Evolutionary conservation across 2,888 invertebrate genomes (phyloP), one percentile per base, ranked within the genome.

Genomic region (Phyllotreta striolata): DNA sequence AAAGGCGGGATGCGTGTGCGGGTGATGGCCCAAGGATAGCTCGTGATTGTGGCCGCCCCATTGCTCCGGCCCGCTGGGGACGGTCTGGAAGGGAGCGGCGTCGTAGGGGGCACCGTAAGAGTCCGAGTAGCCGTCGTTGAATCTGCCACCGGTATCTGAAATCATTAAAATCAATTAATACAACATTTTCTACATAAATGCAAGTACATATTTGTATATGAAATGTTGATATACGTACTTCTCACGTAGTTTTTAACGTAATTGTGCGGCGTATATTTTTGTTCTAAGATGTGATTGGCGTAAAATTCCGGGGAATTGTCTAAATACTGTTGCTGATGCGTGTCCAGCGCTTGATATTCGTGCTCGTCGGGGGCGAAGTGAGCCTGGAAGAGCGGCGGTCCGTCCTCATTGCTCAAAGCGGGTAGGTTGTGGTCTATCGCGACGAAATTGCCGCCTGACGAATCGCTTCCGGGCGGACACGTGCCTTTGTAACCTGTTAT

Each of bases 281-380:
- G 87, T 78, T 81, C 81, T 64, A 80, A 66, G 61, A 84, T 79
- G 70, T 81, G 83, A 71, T 81, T 83, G 73, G 89, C 86, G 80
- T 92, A 92, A 82, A 92, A 91, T 81, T 92, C 89, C 3, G 88
- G 86, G 51, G 88, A 90, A 82, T 83, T 89, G 80, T 88, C 92
- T 82, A 88, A 88, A 55, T 86, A 84, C 67, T 87, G 85, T 66
- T 85, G 85, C 67, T 85, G 84, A 60, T 81, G 82, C 62, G 82
- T 81, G 62, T 85, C 83, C 65, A 85, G 75, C 59, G 84, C 82
- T 70, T 86, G 86, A 76, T 86, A 86, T 70, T 88, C 83, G 66
- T 84, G 84, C 68, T 87, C 87, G 70, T 89, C 87, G 65, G 84
- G 81, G 64, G 86, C 83, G 66, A 86, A 86, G 56, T 80, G 71